Percentiles rank a stretch among this genome's conserved stretches.
These are phyloP conservation scores for Atta cephalotes DNA, from an alignment of 1,140 invertebrate genomes.

Conservation along the genomic window DNA sequence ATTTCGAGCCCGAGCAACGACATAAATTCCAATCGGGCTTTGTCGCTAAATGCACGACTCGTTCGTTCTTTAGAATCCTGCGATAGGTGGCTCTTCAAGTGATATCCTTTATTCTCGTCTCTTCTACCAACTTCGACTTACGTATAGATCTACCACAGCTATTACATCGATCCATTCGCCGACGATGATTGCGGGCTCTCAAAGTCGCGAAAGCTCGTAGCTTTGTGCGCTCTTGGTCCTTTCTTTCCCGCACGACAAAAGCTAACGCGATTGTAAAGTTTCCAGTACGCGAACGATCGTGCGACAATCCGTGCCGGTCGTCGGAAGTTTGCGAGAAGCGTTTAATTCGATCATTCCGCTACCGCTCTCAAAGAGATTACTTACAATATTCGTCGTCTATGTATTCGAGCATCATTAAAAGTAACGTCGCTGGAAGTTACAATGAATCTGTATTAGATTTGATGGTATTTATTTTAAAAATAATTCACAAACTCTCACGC, in stretches of 20 bases:
- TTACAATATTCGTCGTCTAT: constrained; percentile 17
- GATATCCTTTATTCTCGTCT: constrained; percentile 47
- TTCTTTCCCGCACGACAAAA: constrained; percentile 57
- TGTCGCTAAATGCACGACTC: constrained; percentile 65
- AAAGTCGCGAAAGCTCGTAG: constrained; percentile 47
- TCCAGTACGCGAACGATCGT: constrained; percentile 32
- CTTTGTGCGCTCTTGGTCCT: constrained; percentile 39
- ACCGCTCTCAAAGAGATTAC: constrained; percentile 41
- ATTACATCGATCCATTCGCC: constrained; percentile 56
- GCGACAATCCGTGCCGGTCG: constrained; percentile 21
- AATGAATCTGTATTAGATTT: not conserved
- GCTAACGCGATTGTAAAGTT: constrained; percentile 59
- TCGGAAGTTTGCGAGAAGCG: constrained; percentile 59
- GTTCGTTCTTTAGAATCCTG: constrained; percentile 66
- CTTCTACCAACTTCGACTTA: constrained; percentile 33
- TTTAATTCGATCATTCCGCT: constrained; percentile 52
- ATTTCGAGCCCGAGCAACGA: constrained; percentile 37
- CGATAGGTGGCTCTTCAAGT: constrained; percentile 42
- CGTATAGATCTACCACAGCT: constrained; percentile 37
- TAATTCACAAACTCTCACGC: not conserved
- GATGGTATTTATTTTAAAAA: not conserved
- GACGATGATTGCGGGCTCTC: constrained; percentile 52
- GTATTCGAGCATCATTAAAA: constrained; percentile 20
- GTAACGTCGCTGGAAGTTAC: not conserved
- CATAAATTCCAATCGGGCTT: constrained; percentile 72